Conservation (phyloP, 2,888 invertebrate genomes). For the Drepanosiphum platanoidis region DNA sequence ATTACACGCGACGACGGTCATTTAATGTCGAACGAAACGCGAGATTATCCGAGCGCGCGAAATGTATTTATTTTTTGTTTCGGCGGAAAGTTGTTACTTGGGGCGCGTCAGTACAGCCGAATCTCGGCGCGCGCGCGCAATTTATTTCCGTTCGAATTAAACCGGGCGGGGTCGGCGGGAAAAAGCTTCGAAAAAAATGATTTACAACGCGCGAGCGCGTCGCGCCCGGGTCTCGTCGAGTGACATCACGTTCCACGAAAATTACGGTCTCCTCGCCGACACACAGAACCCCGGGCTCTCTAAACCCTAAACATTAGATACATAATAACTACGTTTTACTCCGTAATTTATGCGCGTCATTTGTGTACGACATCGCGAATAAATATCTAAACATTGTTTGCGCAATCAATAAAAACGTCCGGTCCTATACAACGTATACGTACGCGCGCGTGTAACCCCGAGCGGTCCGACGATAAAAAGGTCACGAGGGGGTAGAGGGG, state of each 20-base stretch:
- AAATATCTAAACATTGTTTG: not conserved
- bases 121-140: not conserved
- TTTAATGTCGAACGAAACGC: too few species aligned
- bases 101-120: not conserved
- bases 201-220: slow-evolving; percentile 29
- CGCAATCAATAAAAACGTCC: slow-evolving; percentile 11
- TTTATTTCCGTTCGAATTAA: not conserved
- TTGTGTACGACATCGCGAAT: not conserved
- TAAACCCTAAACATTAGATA: not conserved
- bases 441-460: too few species aligned
- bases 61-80: not conserved
- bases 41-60: too few species aligned
- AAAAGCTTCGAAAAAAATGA: slow-evolving; percentile 15
- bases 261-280: slow-evolving; percentile 23
- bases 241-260: slow-evolving; percentile 21
- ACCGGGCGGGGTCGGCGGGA: not conserved
- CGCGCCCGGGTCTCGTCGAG: not conserved
- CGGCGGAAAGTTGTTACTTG: not conserved
- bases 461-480: not conserved
- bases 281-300: not conserved
- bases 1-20: too few species aligned
- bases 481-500: too few species aligned
- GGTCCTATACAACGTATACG: too few species aligned
- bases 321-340: not conserved
- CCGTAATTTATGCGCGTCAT: slow-evolving; percentile 2